These are phyloP conservation scores for Suricata suricatta DNA, from an alignment of 2,113 vertebrate species.

Conservation along the genomic window DNA sequence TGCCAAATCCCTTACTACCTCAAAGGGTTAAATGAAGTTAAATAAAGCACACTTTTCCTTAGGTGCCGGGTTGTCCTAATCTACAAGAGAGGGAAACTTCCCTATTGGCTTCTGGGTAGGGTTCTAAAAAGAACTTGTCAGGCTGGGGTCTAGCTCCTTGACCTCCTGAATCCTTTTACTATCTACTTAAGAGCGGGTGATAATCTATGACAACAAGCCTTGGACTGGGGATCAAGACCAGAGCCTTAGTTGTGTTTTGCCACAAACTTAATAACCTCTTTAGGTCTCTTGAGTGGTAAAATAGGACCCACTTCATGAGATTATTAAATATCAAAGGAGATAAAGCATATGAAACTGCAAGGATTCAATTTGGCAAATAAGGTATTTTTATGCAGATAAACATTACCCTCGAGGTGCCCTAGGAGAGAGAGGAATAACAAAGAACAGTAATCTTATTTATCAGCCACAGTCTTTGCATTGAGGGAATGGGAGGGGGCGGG, in stretches of 20 bases:
- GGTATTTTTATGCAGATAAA: not conserved
- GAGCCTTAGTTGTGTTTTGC: not conserved
- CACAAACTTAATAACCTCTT: not conserved
- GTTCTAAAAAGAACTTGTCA: not conserved
- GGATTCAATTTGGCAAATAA: not conserved
- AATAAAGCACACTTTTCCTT: not conserved
- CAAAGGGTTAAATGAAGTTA: not conserved
- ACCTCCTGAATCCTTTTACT: not conserved
- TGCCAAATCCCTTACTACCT: not conserved
- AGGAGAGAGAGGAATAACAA: not conserved
- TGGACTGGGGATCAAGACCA: not conserved
- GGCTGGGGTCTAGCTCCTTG: not conserved
- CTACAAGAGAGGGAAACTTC: not conserved
- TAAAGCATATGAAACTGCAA: not conserved
- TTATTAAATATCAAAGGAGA: not conserved
- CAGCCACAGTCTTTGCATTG: not conserved
- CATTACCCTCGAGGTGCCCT: not conserved
- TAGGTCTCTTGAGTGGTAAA: not conserved
- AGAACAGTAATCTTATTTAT: not conserved
- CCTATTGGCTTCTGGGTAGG: not conserved
- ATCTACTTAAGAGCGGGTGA: accelerated
- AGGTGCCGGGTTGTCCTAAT: not conserved
- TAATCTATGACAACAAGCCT: not conserved
- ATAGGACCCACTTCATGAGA: not conserved
- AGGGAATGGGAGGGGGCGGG: not conserved